Evolutionary conservation across 2,113 vertebrate genomes (phyloP).

Genomic region (Turdus rufiventris): DNA sequence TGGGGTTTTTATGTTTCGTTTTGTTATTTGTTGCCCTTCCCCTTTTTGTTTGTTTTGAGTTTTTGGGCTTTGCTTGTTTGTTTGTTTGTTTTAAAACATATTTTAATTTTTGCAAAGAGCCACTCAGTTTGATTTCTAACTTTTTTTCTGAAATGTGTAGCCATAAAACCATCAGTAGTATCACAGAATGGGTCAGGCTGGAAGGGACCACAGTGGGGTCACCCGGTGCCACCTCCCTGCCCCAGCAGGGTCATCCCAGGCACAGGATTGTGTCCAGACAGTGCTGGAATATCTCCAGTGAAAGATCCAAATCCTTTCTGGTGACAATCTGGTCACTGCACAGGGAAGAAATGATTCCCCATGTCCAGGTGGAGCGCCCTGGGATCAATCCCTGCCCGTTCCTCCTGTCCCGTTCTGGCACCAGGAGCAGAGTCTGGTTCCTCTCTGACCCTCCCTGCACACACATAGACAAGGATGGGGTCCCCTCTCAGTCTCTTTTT

Average conservation of each 20-base stretch:
- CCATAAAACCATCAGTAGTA: not conserved
- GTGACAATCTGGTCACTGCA: not conserved
- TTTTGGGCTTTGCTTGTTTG: not conserved
- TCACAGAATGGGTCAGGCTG: not conserved
- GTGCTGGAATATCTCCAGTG: not conserved
- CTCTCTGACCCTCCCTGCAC: not conserved
- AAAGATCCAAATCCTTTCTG: not conserved
- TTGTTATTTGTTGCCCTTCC: not conserved
- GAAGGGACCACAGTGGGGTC: not conserved
- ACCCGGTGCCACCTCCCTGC: not conserved
- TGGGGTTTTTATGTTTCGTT: no score
- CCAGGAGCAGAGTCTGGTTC: not conserved
- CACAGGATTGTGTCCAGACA: not conserved
- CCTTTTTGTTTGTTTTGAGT: not conserved
- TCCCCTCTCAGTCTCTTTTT: not conserved
- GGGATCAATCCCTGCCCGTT: rapidly evolving
- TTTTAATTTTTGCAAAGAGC: not conserved
- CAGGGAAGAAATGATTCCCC: rapidly evolving
- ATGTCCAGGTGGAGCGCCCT: not conserved
- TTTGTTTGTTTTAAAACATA: not conserved
- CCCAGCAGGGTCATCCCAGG: not conserved
- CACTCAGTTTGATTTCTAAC: not conserved
- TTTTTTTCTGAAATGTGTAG: not conserved
- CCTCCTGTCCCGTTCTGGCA: not conserved
- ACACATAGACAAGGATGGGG: not conserved